These are phyloP conservation scores for Pocillopora meandrina DNA, from an alignment of 92 coral and sea anemone species.

Conservation along the genomic window DNA sequence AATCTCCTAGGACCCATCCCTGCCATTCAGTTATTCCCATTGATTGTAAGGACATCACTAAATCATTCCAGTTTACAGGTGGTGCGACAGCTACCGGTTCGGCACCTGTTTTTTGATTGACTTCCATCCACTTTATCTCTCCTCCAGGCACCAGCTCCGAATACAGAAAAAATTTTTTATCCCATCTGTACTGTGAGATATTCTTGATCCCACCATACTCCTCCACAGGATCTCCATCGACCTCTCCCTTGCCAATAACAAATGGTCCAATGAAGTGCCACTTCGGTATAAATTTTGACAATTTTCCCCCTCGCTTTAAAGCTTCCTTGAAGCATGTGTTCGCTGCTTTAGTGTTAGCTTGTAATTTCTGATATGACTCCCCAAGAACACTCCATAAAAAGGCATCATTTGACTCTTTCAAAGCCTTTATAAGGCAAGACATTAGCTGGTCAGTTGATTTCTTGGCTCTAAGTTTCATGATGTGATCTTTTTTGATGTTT, in stretches of 20 bases:
- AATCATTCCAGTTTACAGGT: constrained; percentile 49
- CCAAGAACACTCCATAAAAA: constrained; percentile 84
- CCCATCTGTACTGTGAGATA: constrained; percentile 72
- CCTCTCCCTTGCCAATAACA: constrained; percentile 87
- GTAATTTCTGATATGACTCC: constrained; percentile 57
- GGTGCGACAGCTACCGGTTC: constrained; percentile 67
- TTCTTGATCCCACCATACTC: constrained; percentile 88
- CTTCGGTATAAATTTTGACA: constrained; percentile 66
- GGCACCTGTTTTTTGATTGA: constrained; percentile 41
- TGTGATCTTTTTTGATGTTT: constrained; percentile 37
- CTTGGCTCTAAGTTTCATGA: constrained; percentile 76
- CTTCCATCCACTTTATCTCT: constrained; percentile 70
- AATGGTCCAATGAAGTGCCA: constrained; percentile 98
- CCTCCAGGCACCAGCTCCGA: constrained; percentile 83
- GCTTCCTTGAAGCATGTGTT: constrained; percentile 90
- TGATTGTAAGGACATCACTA: constrained; percentile 76
- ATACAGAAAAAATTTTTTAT: constrained; percentile 57
- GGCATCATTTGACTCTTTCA: constrained; percentile 61
- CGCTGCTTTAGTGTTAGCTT: constrained; percentile 64
- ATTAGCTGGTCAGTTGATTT: constrained; percentile 64
- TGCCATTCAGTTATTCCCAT: constrained; percentile 95
- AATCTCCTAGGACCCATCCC: constrained; percentile 93
- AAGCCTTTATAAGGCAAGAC: constrained; percentile 67
- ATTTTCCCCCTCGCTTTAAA: constrained; percentile 62
- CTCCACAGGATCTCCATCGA: constrained; percentile 97